Conservation (phyloP, 2,888 invertebrate genomes). For the Achlya flavicornis region DNA sequence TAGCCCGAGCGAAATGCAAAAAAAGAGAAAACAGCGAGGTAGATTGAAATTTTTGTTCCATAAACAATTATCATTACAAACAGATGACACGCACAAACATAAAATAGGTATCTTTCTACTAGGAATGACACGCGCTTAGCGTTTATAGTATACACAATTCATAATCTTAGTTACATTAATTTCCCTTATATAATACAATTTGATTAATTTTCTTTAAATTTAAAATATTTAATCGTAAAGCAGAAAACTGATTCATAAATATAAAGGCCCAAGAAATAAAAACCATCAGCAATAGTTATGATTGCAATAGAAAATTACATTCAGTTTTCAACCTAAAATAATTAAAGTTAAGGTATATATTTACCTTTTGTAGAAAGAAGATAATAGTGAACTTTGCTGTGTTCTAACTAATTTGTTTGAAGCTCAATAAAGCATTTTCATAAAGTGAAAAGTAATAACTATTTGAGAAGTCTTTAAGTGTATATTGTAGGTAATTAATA, state of each 20-base stretch:
- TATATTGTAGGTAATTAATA: slow-evolving; percentile 5
- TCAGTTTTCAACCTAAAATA: slow-evolving; percentile 6
- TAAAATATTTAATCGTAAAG: not conserved
- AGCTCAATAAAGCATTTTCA: slow-evolving; percentile 49
- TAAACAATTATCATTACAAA: slow-evolving; percentile 29
- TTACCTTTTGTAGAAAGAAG: not conserved
- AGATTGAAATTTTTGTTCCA: slow-evolving; percentile 63
- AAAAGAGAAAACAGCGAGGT: slow-evolving; percentile 60
- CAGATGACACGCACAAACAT: slow-evolving; percentile 28
- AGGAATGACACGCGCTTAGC: slow-evolving; percentile 47
- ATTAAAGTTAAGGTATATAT: not conserved
- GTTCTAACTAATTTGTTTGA: slow-evolving; percentile 21
- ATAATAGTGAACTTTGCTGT: slow-evolving; percentile 19
- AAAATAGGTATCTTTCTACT: slow-evolving; percentile 29
- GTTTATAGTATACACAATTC: slow-evolving; percentile 25
- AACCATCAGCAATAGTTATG: not conserved
- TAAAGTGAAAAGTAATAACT: slow-evolving; percentile 21
- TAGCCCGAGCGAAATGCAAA: slow-evolving; percentile 52
- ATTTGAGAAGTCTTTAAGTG: slow-evolving; percentile 37
- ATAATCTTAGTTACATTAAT: slow-evolving; percentile 26
- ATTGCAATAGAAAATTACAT: not conserved
- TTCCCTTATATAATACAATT: slow-evolving; percentile 27
- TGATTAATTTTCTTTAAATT: slow-evolving; percentile 29
- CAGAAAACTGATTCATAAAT: not conserved
- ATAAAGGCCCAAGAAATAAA: not conserved